A percentile compares a stretch with the other conserved stretches of the same genome.
Conservation (phyloP, 1,140 invertebrate genomes). For the Eueides isabella region DNA sequence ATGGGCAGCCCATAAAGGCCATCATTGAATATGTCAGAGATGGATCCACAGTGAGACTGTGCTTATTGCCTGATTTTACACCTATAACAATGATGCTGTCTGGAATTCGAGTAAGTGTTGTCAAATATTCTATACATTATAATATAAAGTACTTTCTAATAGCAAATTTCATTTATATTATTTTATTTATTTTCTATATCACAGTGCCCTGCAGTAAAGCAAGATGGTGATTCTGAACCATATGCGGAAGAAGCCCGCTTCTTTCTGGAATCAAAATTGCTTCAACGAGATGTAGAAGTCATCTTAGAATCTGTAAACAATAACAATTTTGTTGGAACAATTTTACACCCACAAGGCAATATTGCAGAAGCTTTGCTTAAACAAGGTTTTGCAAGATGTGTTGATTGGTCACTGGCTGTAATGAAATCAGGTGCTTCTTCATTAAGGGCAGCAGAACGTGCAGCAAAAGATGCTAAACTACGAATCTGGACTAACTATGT, state of each 20-base stretch:
- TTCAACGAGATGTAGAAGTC: slow-evolving; percentile 97
- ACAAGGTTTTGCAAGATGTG: slow-evolving; percentile 97
- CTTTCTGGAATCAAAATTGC: slow-evolving; percentile 94
- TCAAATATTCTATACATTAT: background rate
- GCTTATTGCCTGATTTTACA: slow-evolving; percentile 92
- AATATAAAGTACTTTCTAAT: background rate
- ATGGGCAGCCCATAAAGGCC: slow-evolving; percentile 82
- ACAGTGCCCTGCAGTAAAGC: slow-evolving; percentile 68
- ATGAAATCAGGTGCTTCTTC: slow-evolving; percentile 92
- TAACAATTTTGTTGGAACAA: slow-evolving; percentile 96
- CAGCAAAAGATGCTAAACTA: slow-evolving; percentile 93
- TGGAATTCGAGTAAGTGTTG: slow-evolving; percentile 89
- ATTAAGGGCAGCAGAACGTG: slow-evolving; percentile 91
- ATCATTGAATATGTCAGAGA: slow-evolving; percentile 98
- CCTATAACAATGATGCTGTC: slow-evolving; percentile 97
- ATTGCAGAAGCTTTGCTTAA: slow-evolving; percentile 96
- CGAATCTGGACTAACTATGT: slow-evolving; percentile 95
- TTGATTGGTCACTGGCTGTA: slow-evolving; percentile 98
- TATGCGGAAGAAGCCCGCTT: slow-evolving; percentile 85
- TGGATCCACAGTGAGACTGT: slow-evolving; percentile 95
- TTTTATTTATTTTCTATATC: slow-evolving; percentile 18
- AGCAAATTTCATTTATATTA: background rate
- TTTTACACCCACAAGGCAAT: slow-evolving; percentile 96
- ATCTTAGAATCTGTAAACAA: slow-evolving; percentile 95
- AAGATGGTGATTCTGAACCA: slow-evolving; percentile 78